Evolutionary conservation across 1,140 invertebrate genomes (phyloP).

Genomic region (Pseudomyrmex cubaensis): DNA sequence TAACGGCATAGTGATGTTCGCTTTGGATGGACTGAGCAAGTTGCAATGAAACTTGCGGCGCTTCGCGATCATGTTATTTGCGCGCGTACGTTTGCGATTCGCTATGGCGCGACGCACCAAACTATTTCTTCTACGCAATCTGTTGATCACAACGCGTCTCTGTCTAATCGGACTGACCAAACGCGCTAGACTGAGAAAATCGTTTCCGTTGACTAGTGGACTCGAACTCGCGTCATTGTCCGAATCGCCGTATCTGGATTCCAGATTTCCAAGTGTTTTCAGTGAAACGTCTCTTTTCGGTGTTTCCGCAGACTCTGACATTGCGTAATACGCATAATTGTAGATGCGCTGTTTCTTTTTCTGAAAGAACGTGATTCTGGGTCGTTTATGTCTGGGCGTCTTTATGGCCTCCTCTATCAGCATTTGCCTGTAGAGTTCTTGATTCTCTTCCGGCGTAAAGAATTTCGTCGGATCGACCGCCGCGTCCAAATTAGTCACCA

Average conservation of each 20-base stretch:
- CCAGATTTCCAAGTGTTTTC: not conserved
- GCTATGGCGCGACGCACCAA: constrained; percentile 68
- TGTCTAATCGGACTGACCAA: constrained; percentile 66
- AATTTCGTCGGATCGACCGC: not conserved
- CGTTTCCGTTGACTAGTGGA: constrained; percentile 33
- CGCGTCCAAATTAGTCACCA: not conserved
- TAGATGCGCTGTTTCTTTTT: constrained; percentile 32
- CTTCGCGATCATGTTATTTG: not conserved
- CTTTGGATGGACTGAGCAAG: constrained; percentile 61
- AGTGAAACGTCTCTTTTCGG: constrained; percentile 46
- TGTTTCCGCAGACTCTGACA: constrained; percentile 45
- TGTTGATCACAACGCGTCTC: constrained; percentile 66
- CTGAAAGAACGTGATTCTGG: constrained; percentile 69
- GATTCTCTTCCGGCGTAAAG: constrained; percentile 67
- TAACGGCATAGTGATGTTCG: constrained; percentile 63
- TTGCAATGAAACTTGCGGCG: constrained; percentile 15
- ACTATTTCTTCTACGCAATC: constrained; percentile 67
- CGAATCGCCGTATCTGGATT: not conserved
- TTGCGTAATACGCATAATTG: constrained; percentile 16
- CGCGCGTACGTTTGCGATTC: constrained; percentile 43
- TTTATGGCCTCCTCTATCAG: constrained; percentile 63
- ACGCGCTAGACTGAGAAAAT: constrained; percentile 52
- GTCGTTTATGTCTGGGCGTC: constrained; percentile 55
- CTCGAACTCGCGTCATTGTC: not conserved
- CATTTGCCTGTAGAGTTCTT: constrained; percentile 43